Evolutionary conservation across 2,888 invertebrate species (phyloP).

Genomic region (Choristoneura rosaceana): DNA sequence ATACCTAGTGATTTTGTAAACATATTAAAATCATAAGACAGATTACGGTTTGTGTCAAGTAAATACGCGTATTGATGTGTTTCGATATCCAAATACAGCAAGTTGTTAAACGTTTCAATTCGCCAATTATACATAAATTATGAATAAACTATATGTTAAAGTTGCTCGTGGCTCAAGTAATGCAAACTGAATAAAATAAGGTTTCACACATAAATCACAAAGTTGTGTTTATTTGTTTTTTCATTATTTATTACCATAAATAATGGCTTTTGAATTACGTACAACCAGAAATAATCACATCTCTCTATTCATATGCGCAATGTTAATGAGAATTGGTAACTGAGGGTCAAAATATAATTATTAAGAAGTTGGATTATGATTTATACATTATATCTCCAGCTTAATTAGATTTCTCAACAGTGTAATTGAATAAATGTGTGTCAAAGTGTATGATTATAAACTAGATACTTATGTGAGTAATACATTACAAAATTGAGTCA

Average conservation of each 20-base stretch:
- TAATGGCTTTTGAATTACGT: conserved; percentile 32
- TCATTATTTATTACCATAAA: conserved; percentile 40
- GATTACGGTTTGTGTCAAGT: too few species aligned
- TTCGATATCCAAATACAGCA: too few species aligned
- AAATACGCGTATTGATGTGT: too few species aligned
- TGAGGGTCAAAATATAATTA: conserved; percentile 23
- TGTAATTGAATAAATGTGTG: conserved; percentile 5
- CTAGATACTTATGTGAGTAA: background rate
- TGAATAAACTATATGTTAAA: too few species aligned
- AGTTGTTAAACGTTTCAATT: too few species aligned
- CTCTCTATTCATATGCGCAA: conserved; percentile 20
- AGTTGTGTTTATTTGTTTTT: conserved; percentile 40
- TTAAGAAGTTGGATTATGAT: conserved; percentile 4
- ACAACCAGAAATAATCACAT: conserved; percentile 32
- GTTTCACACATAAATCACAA: conserved; percentile 27
- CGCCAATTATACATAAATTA: too few species aligned
- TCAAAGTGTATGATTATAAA: background rate
- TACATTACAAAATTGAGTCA: background rate
- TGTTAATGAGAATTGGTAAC: conserved; percentile 20
- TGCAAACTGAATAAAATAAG: conserved; percentile 19
- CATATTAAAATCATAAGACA: too few species aligned
- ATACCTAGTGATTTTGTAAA: too few species aligned
- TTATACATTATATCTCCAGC: background rate
- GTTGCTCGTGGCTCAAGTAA: background rate
- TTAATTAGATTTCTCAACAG: conserved; percentile 5